Evolutionary conservation across 2,797 vertebrate species (phyloP), one percentile per base, ranked within the genome.

Genomic region (Esox masquinongy): DNA sequence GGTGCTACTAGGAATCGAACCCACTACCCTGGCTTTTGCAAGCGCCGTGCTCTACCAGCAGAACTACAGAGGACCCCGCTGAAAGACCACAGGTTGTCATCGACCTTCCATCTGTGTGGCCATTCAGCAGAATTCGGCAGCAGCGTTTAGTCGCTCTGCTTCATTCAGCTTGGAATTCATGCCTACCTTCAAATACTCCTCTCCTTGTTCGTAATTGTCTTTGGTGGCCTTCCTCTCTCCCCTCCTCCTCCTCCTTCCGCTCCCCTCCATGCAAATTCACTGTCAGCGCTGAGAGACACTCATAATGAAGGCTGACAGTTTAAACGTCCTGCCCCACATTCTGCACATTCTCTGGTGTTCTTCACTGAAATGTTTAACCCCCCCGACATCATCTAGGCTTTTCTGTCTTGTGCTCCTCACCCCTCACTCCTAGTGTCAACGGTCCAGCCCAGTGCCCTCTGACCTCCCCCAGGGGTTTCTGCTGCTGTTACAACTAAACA

Each of bases 341-440:
- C 39, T 53, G 51, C 39, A 43, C 39, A 43, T 43, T 43, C 39
- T 53, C 2, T 63, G 19, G 24, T 63, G 24, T 63, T 26, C 22
- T 63, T 26, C 19, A 22, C 6, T 24, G n/a, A 64, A 8, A 15
- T 76, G 75, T 74, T 82, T 86, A 85, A 83, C 83, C 89, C 81
- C 29, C 29, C 29, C 29, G 29, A 43, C 39, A 43, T 9, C 39
- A 6, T 43, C 5, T 9, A 1, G 5, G 39, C 9, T 43, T 43
- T 43, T 82, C 79, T 73, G 31, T 19, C 36, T 16, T 22, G 14
- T 22, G 77, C 73, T 24, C 70, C 74, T 49, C 24, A 66, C 50
- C 66, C 64, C 24, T 69, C 75, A 70, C 70, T 76, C 74, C 82
- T 69, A 80, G 75, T 75, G 24, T 77, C 79, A 24, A 29, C 80